Percentiles rank a stretch among this genome's conserved stretches.
Evolutionary conservation across 2,113 vertebrate genomes (phyloP).

Genomic region (Python bivittatus): DNA sequence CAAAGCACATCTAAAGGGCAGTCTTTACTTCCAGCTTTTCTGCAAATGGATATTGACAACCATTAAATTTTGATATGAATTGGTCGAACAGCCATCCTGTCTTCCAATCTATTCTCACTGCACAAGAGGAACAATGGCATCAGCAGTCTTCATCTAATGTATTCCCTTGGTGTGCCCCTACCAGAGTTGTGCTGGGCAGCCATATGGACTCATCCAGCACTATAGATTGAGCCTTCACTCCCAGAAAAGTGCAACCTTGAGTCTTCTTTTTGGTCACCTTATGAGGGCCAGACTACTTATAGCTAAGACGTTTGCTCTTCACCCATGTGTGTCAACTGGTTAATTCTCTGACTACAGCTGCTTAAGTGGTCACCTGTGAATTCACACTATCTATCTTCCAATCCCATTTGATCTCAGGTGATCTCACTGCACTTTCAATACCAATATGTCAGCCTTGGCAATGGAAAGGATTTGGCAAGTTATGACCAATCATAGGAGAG

Average conservation of each 20-base stretch:
- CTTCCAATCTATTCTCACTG: background rate
- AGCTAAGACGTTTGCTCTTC: background rate
- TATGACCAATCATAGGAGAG: background rate
- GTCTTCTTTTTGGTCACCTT: background rate
- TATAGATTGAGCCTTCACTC: background rate
- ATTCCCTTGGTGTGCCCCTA: background rate
- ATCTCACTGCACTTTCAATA: too few species aligned
- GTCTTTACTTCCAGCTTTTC: background rate
- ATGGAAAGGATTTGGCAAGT: background rate
- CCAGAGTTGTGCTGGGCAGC: background rate
- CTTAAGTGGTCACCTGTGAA: background rate
- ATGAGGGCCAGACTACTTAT: background rate
- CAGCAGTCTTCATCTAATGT: background rate
- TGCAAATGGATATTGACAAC: background rate
- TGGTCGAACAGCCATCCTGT: background rate
- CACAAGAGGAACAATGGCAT: background rate
- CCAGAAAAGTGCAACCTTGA: background rate
- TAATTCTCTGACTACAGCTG: background rate
- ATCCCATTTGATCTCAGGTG: background rate
- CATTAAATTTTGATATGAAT: background rate
- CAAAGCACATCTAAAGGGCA: background rate
- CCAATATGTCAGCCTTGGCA: background rate
- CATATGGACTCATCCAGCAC: background rate
- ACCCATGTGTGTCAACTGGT: background rate
- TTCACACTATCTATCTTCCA: background rate